phyloP scores from a whole-genome alignment of 1,140 invertebrate genomes.

The Yoshiicerus persimilis region DNA sequence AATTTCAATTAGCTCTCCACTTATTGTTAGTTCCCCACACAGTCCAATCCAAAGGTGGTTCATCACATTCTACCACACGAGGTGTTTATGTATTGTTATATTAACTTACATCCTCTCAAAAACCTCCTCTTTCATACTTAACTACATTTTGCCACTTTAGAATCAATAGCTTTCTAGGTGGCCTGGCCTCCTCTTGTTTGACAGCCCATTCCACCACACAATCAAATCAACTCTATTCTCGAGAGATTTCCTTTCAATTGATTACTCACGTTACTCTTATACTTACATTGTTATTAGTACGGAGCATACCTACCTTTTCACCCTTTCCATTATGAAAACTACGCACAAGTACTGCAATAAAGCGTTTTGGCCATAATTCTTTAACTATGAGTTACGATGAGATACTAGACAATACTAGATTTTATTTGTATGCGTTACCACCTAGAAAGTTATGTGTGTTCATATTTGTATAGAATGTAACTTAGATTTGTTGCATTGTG shows the following conservation, averaged over 20 bases:
- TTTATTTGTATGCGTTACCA: background rate
- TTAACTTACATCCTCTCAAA: background rate
- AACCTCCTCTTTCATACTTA: background rate
- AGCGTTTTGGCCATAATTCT: no score
- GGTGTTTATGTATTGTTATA: background rate
- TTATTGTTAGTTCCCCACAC: background rate
- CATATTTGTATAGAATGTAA: background rate
- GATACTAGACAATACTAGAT: no score
- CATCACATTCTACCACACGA: background rate
- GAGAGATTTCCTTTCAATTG: background rate
- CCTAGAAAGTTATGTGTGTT: background rate
- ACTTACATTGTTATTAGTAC: background rate
- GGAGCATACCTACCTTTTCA: no score
- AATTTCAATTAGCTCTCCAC: background rate
- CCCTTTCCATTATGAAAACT: no score
- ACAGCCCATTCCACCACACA: background rate
- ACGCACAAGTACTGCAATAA: no score
- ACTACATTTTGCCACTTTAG: background rate
- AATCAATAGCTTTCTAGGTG: background rate
- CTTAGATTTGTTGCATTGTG: background rate
- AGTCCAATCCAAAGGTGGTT: background rate
- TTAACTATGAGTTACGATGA: no score
- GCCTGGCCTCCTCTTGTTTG: background rate
- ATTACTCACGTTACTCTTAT: background rate
- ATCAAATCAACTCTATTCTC: background rate